These are phyloP conservation scores for Callopanchax toddi DNA, from an alignment of 2,113 vertebrate species.

Conservation along the genomic window DNA sequence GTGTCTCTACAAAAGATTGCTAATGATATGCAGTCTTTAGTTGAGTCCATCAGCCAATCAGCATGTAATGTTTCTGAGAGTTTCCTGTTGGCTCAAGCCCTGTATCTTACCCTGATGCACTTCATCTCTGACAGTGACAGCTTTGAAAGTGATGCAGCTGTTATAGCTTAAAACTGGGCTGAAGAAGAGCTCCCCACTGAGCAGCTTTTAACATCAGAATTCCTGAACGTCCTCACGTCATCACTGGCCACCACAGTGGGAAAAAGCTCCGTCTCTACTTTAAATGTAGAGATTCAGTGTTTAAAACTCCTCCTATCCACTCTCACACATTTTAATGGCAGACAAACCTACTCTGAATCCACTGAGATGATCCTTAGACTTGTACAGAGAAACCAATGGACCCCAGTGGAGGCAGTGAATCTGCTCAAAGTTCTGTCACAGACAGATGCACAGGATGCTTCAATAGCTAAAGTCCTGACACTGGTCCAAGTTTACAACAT, in stretches of 20 bases:
- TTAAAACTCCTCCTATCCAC: constrained; percentile 20
- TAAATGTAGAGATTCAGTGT: constrained; percentile 31
- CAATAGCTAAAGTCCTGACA: not conserved
- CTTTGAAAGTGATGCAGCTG: constrained; percentile 9
- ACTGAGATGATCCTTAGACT: constrained; percentile 20
- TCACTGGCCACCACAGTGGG: constrained; percentile 11
- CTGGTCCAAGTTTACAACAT: constrained; percentile 1
- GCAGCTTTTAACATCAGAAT: not conserved
- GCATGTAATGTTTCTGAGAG: constrained; percentile 1
- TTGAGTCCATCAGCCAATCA: constrained; percentile 26
- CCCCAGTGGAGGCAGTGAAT: not conserved
- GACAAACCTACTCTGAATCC: not conserved
- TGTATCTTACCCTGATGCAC: constrained; percentile 17
- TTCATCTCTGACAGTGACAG: not conserved
- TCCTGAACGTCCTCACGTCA: constrained; percentile 17
- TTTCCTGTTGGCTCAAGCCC: constrained; percentile 19
- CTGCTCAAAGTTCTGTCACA: constrained; percentile 29
- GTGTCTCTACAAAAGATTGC: not conserved
- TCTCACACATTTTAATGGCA: constrained; percentile 5
- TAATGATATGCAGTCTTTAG: not conserved
- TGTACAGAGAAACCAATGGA: not conserved
- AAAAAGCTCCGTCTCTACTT: constrained; percentile 6
- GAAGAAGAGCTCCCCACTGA: constrained; percentile 8
- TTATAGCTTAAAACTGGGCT: constrained; percentile 31
- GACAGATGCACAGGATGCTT: constrained; percentile 4